Conservation (phyloP, 2,113 vertebrate species). For the Urocynchramus pylzowi region DNA sequence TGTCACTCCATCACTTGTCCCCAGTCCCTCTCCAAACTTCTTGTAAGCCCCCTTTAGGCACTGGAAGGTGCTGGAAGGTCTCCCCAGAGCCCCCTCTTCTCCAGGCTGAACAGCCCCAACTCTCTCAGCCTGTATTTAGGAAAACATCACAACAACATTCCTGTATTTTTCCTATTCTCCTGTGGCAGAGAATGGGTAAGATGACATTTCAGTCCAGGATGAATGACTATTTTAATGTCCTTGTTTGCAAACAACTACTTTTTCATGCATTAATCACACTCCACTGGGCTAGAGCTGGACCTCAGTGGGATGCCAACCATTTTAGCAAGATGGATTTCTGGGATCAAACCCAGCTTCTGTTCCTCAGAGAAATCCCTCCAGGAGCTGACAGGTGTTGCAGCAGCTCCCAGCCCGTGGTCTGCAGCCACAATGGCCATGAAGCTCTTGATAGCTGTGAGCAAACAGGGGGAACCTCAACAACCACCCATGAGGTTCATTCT, state of each 20-base stretch:
- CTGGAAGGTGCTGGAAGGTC: neutral
- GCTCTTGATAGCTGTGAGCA: neutral
- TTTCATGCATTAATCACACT: neutral
- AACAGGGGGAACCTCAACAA: neutral
- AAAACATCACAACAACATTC: neutral
- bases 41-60: accelerated
- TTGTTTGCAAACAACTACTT: neutral
- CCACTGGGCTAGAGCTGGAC: neutral
- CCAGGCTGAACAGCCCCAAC: neutral
- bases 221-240: neutral
- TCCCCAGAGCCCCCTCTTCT: neutral
- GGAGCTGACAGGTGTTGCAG: neutral
- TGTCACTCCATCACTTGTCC: neutral
- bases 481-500: neutral
- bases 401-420: neutral
- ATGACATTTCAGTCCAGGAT: neutral
- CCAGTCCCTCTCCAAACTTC: neutral
- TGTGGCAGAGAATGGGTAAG: neutral
- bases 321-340: neutral
- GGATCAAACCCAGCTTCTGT: neutral
- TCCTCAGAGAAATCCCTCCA: neutral
- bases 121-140: neutral
- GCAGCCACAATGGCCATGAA: neutral
- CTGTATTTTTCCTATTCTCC: neutral
- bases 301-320: neutral